These are phyloP conservation scores for Sisor rabdophorus DNA, from an alignment of 2,113 vertebrate genomes.

Conservation along the genomic window DNA sequence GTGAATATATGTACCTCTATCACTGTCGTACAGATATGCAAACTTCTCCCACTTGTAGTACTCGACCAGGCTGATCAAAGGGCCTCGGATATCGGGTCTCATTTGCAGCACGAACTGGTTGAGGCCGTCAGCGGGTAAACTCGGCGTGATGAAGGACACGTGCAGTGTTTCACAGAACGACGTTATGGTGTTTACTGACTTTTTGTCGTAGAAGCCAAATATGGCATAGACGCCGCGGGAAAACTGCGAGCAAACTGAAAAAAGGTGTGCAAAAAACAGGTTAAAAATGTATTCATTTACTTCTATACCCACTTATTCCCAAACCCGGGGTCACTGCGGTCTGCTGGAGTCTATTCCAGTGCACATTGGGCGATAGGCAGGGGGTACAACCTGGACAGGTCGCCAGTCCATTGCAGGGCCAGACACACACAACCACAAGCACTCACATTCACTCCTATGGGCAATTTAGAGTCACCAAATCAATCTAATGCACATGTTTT, in stretches of 20 bases:
- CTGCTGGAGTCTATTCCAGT: too few relatives aligned
- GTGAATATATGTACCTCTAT: constrained; percentile 77
- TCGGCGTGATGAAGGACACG: constrained; percentile 96
- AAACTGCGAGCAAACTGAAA: constrained; percentile 93
- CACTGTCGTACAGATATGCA: constrained; percentile 94
- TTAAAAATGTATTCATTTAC: too few relatives aligned
- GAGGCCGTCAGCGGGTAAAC: constrained; percentile 92
- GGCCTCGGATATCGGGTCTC: constrained; percentile 95
- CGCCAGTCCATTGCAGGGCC: too few relatives aligned
- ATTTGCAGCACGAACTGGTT: constrained; percentile 97
- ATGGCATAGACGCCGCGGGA: constrained; percentile 97
- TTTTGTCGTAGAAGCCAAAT: constrained; percentile 99
- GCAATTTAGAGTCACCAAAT: too few relatives aligned
- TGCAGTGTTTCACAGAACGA: constrained; percentile 96
- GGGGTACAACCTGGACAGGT: too few relatives aligned
- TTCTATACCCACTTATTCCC: too few relatives aligned
- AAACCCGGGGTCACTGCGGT: too few relatives aligned
- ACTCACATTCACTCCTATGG: too few relatives aligned
- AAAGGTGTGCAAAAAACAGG: not conserved
- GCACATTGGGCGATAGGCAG: too few relatives aligned
- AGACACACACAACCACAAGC: too few relatives aligned
- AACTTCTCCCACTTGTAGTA: constrained; percentile 98
- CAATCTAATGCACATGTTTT: too few relatives aligned
- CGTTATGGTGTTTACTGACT: constrained; percentile 97
- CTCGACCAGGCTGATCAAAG: constrained; percentile 91